Evolutionary conservation across 2,888 invertebrate genomes (phyloP).

Genomic region (Ormyrus rosae): DNA sequence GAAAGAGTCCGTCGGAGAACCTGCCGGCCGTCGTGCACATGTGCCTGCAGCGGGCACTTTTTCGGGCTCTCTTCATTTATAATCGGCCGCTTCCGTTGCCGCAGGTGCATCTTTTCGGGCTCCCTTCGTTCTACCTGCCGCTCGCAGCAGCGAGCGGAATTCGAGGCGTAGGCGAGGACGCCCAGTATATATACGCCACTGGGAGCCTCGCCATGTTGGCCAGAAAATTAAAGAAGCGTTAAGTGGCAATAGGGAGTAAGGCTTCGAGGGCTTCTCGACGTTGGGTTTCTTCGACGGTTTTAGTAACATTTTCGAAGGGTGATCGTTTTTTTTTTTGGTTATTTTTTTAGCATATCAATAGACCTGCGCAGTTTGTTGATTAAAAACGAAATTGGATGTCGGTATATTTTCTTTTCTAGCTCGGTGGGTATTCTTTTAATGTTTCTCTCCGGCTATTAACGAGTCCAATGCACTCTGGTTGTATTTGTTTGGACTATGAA

Average conservation of each 20-base stretch:
- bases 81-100: slow-evolving; percentile 54
- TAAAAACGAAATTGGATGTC: neutral
- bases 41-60: slow-evolving; percentile 28
- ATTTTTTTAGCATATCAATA: neutral
- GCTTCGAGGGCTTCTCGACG: slow-evolving; percentile 5
- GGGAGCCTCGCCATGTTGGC: neutral
- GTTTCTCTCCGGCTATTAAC: neutral
- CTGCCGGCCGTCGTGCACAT: neutral
- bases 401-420: slow-evolving; percentile 3
- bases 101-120: slow-evolving; percentile 41
- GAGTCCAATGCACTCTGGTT: slow-evolving; percentile 14
- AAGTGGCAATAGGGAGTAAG: slow-evolving; percentile 8
- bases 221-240: slow-evolving; percentile 22
- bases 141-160: neutral
- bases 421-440: neutral
- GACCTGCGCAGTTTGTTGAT: neutral
- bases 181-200: too few relatives aligned
- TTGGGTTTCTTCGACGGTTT: slow-evolving; percentile 14
- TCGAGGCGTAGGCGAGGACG: too few relatives aligned
- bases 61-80: slow-evolving; percentile 47
- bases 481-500: slow-evolving; percentile 25
- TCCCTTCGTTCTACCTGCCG: too few relatives aligned
- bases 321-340: neutral
- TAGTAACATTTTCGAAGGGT: neutral
- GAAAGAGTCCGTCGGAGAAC: neutral